phyloP scores from a whole-genome alignment of 2,113 vertebrate genomes.

The Mormoops blainvillei region DNA sequence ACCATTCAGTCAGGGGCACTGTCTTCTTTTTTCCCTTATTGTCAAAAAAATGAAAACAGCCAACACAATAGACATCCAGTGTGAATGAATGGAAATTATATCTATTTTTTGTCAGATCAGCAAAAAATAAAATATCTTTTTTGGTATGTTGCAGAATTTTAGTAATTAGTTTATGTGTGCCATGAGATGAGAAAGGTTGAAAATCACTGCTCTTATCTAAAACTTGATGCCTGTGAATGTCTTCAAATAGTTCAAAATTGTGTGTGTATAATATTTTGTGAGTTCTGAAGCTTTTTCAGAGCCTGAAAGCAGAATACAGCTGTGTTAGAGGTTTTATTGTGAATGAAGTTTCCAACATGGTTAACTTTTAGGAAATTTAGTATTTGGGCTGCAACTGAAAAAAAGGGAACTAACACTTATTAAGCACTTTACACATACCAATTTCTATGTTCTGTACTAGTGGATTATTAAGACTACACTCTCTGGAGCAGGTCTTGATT shows the following conservation, averaged over 20 bases:
- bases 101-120: too few relatives aligned
- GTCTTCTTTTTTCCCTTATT: too few relatives aligned
- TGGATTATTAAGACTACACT: background rate
- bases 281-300: slow-evolving; percentile 21
- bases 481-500: background rate
- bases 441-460: background rate
- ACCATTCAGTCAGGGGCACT: too few relatives aligned
- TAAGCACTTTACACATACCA: background rate
- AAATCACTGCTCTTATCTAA: too few relatives aligned
- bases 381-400: background rate
- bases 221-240: background rate
- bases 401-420: background rate
- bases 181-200: too few relatives aligned
- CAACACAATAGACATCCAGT: too few relatives aligned
- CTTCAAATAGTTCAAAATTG: background rate
- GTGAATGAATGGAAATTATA: too few relatives aligned
- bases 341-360: background rate
- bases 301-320: background rate
- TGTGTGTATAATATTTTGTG: background rate
- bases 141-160: too few relatives aligned
- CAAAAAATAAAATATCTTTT: too few relatives aligned
- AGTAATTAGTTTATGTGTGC: too few relatives aligned
- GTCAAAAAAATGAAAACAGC: too few relatives aligned
- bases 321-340: background rate
- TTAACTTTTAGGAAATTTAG: background rate